These are phyloP conservation scores for Neodiprion fabricii DNA, from an alignment of 1,140 invertebrate genomes.

Conservation along the genomic window DNA sequence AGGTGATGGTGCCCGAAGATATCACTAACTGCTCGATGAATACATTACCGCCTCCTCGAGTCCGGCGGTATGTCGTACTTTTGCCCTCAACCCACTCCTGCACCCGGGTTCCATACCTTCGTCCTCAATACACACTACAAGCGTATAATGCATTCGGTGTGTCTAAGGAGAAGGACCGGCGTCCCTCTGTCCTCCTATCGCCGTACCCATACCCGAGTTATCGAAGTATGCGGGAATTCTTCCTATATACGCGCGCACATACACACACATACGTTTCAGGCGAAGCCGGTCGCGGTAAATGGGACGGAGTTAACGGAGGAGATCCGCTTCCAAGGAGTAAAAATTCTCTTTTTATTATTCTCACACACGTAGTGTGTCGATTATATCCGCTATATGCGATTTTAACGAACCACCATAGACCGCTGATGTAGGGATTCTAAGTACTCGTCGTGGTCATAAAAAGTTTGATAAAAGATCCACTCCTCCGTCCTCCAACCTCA, in stretches of 20 bases:
- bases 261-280: not conserved
- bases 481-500: no score
- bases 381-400: no score
- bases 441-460: no score
- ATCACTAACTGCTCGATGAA: slow-evolving; percentile 7
- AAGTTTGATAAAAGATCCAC: no score
- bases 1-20: not conserved
- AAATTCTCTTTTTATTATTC: no score
- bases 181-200: not conserved
- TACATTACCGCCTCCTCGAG: not conserved
- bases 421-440: no score
- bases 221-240: not conserved
- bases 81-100: not conserved
- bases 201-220: not conserved
- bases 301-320: not conserved
- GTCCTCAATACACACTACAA: not conserved
- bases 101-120: not conserved
- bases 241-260: not conserved
- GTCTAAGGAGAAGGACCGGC: not conserved
- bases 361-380: no score
- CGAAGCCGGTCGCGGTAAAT: not conserved
- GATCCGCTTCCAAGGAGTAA: not conserved
- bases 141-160: not conserved
- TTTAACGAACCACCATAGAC: no score
- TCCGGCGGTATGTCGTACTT: not conserved